phyloP scores from a whole-genome alignment of 1,140 invertebrate genomes.

The Magallana ariakensis region DNA sequence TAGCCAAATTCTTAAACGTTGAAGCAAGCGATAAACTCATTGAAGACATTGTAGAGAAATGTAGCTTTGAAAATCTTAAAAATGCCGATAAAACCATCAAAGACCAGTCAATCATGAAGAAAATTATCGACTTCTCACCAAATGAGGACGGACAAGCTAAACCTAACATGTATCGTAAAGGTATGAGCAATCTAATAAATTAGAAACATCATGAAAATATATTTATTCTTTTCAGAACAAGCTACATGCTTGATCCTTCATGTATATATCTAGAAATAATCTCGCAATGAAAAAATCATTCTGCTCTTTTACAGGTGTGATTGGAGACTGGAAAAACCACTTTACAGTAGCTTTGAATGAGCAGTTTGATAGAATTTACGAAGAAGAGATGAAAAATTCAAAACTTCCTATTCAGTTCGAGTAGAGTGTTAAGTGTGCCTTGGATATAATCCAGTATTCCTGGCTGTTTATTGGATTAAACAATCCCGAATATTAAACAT shows the following conservation, averaged over 20 bases:
- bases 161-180: constrained; percentile 56
- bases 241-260: too few relatives aligned
- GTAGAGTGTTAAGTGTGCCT: background rate
- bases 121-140: background rate
- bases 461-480: too few relatives aligned
- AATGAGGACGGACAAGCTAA: background rate
- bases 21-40: constrained; percentile 1
- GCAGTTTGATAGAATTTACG: constrained; percentile 45
- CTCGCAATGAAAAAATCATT: background rate
- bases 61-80: constrained; percentile 54
- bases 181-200: constrained; percentile 38
- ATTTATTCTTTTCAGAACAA: too few relatives aligned
- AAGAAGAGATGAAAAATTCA: constrained; percentile 52
- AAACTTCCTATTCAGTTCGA: constrained; percentile 40
- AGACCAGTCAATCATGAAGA: background rate
- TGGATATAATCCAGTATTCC: too few relatives aligned
- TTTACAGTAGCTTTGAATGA: constrained; percentile 59
- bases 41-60: constrained; percentile 43
- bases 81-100: constrained; percentile 15
- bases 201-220: background rate
- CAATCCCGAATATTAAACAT: too few relatives aligned
- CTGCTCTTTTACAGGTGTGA: constrained; percentile 40
- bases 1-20: constrained; percentile 52
- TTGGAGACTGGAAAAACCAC: constrained; percentile 62
- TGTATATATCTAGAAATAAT: background rate